Percentiles rank a stretch among this genome's conserved stretches.
These are phyloP conservation scores for Vicugna pacos DNA, from an alignment of 2,113 vertebrate genomes.

Conservation along the genomic window DNA sequence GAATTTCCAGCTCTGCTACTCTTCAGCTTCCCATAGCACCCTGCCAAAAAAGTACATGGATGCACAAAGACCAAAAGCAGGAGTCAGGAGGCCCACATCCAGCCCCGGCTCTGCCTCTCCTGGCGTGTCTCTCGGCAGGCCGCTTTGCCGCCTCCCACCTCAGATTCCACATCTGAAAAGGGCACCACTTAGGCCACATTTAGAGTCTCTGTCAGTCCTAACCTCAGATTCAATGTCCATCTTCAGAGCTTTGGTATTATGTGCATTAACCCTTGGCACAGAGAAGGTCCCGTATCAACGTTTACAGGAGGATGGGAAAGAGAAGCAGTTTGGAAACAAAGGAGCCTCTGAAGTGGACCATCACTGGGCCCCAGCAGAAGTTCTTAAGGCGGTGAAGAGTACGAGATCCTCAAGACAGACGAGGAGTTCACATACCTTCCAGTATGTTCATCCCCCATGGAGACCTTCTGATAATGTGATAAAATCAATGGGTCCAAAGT, in stretches of 20 bases:
- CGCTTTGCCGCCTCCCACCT: not conserved
- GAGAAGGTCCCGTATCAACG: not conserved
- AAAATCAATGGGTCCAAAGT: not conserved
- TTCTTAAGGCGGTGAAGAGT: not conserved
- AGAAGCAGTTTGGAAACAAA: not conserved
- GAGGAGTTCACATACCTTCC: not conserved
- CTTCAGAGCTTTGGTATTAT: not conserved
- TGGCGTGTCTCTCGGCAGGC: rapidly evolving
- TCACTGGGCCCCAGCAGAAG: not conserved
- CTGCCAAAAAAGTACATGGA: not conserved
- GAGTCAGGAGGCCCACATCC: rapidly evolving
- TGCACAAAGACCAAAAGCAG: not conserved
- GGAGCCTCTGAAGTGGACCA: not conserved
- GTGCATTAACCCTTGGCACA: not conserved
- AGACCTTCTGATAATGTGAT: not conserved
- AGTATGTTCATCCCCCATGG: not conserved
- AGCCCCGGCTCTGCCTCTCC: not conserved
- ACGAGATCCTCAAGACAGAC: not conserved
- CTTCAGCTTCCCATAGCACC: constrained; percentile 36
- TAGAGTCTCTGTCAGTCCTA: not conserved
- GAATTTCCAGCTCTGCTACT: constrained; percentile 72
- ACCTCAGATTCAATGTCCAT: constrained; percentile 9
- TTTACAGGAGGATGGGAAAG: not conserved
- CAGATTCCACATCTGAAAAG: not conserved
- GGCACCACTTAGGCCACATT: not conserved